These are phyloP conservation scores for Mycalesis mineus DNA, from an alignment of 2,888 invertebrate species.

Conservation along the genomic window DNA sequence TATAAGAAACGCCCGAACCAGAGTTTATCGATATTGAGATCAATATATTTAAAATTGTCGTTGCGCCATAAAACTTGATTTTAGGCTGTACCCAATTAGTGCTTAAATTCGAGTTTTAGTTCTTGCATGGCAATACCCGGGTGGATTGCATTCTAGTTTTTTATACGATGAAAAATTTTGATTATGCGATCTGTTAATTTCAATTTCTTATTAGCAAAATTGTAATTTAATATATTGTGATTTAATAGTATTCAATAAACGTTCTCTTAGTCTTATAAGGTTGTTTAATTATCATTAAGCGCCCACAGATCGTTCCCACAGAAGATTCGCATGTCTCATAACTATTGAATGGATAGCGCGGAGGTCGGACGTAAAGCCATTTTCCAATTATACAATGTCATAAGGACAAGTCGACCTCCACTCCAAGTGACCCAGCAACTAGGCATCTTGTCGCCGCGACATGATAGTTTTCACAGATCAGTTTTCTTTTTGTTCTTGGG, in stretches of 20 bases:
- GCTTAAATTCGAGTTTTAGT: slow-evolving; percentile 71
- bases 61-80: slow-evolving; percentile 71
- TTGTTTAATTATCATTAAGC: slow-evolving; percentile 27
- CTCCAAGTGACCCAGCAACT: slow-evolving; percentile 5
- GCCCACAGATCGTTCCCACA: slow-evolving; percentile 47
- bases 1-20: slow-evolving; percentile 40
- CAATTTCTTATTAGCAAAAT: slow-evolving; percentile 29
- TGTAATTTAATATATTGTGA: slow-evolving; percentile 42
- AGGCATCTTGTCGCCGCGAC: too few species aligned
- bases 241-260: slow-evolving; percentile 59
- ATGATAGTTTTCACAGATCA: too few species aligned
- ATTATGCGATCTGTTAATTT: slow-evolving; percentile 69
- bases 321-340: slow-evolving; percentile 43
- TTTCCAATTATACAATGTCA: slow-evolving; percentile 74
- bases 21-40: slow-evolving; percentile 36
- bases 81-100: slow-evolving; percentile 50
- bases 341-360: slow-evolving; percentile 49
- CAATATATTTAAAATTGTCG: slow-evolving; percentile 44
- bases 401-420: slow-evolving; percentile 61
- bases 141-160: slow-evolving; percentile 72
- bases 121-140: slow-evolving; percentile 73
- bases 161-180: slow-evolving; percentile 68
- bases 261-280: slow-evolving; percentile 45
- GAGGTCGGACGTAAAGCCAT: slow-evolving; percentile 67
- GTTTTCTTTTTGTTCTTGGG: too few species aligned